Evolutionary conservation across 1,140 invertebrate genomes (phyloP), one percentile per base, ranked within the genome.

Genomic region (Wasmannia auropunctata): DNA sequence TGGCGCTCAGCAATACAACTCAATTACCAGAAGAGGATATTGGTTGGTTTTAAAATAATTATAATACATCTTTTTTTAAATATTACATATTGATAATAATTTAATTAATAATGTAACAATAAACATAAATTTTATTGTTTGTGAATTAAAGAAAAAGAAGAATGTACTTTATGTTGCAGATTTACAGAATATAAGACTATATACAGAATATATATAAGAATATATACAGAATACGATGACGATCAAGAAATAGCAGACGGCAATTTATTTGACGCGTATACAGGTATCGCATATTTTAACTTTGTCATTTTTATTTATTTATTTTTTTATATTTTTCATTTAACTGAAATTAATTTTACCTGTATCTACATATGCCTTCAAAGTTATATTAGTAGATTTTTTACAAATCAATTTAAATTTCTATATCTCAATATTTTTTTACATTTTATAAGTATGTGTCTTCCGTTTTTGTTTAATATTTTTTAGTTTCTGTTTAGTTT

Each of bases 41-140:
- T 19, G 65, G 40, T 69, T 46, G 8, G 40, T 69, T 46, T 69
- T 7, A 1, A 46, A 69, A 43, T 43, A 67, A 28, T 46, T 10
- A 43, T 43, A 67, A 28, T 46, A 19, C 58, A 63, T 63, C 0
- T 1, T 69, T 25, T 69, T 69, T 46, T 46, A 46, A 69, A 28
- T 69, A 46, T 67, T 43, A 67, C 7, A 69, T 69, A 69, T 7
- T 65, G 8, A 37, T 65, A 31, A 58, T 58, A 58, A 58, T 62
- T 34, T n/a, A n/a, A n/a, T n/a, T n/a, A n/a, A n/a, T 63, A 28
- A 63, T 34, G 16, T 34, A 19, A 2, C 31, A 63, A 63, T 34
- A 58, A 34, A 63, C 16, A 8, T n/a, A n/a, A n/a, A n/a, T n/a
- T n/a, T n/a, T n/a, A n/a, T n/a, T n/a, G n/a, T 37, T 63, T 34